Evolutionary conservation across 92 coral and sea anemone species (phyloP).

Genomic region (Epizoanthus illoricatus): DNA sequence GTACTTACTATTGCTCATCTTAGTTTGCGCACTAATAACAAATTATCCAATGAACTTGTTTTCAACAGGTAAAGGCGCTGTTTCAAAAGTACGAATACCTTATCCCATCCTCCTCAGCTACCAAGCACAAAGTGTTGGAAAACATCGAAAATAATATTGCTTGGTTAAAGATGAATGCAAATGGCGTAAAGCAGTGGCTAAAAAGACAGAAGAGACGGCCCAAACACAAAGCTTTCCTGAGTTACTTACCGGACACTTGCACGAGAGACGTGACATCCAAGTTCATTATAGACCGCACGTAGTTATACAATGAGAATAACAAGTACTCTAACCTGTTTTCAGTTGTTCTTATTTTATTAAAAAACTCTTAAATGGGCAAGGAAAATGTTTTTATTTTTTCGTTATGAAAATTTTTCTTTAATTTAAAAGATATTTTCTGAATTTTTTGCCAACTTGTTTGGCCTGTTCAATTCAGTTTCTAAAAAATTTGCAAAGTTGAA

Average conservation of each 20-base stretch:
- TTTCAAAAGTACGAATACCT: background rate
- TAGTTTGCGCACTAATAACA: background rate
- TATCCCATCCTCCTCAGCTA: slow-evolving; percentile 4
- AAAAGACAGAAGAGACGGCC: background rate
- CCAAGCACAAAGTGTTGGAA: slow-evolving; percentile 5
- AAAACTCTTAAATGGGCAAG: no score
- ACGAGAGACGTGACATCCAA: background rate
- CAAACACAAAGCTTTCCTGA: background rate
- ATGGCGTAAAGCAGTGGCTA: slow-evolving; percentile 17
- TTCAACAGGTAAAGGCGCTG: slow-evolving; percentile 1
- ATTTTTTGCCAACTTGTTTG: no score
- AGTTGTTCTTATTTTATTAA: no score
- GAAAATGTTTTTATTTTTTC: no score
- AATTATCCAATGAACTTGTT: no score
- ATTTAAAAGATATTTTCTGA: no score
- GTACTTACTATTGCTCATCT: background rate
- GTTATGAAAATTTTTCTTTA: no score
- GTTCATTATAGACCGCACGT: no score
- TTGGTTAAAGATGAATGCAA: slow-evolving; percentile 11
- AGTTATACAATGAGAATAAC: no score
- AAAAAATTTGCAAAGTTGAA: no score
- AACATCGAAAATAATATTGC: slow-evolving; percentile 17
- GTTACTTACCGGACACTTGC: slow-evolving; percentile 2
- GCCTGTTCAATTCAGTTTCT: no score
- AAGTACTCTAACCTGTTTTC: no score